Evolutionary conservation across 2,113 vertebrate genomes (phyloP).

Genomic region (Xiphophorus hellerii): DNA sequence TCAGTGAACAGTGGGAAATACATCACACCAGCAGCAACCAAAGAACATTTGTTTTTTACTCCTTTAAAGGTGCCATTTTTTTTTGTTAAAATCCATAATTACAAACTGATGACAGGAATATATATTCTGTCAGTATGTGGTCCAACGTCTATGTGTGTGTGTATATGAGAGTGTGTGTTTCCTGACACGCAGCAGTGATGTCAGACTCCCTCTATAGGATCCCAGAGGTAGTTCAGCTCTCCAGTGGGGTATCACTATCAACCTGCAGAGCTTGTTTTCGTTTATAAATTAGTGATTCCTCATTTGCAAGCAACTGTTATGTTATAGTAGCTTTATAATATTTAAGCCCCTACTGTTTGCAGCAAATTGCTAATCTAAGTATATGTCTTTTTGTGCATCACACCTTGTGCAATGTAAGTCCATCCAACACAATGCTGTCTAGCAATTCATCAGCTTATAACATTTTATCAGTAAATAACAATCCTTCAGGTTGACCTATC

Average conservation of each 20-base stretch:
- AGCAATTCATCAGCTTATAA: background rate
- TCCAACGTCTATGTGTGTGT: conserved; percentile 31
- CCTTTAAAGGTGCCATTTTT: conserved; percentile 32
- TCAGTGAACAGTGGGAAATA: conserved; percentile 26
- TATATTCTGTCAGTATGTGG: conserved; percentile 62
- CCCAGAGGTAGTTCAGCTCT: conserved; percentile 51
- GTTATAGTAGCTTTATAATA: background rate
- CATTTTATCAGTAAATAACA: background rate
- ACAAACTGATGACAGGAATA: conserved; percentile 64
- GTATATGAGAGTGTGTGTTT: conserved; percentile 11
- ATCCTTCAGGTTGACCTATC: background rate
- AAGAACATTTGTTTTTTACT: conserved; percentile 18
- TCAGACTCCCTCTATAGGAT: conserved; percentile 81
- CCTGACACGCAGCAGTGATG: conserved; percentile 63
- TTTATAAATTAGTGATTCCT: background rate
- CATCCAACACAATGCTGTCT: background rate
- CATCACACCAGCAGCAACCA: conserved; percentile 29
- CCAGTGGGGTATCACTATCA: background rate
- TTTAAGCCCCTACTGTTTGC: background rate
- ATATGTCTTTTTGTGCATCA: background rate
- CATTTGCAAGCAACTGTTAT: background rate
- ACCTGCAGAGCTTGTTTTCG: background rate
- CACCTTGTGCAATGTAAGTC: background rate
- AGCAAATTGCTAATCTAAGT: background rate
- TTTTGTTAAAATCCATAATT: conserved; percentile 61